A percentile compares a stretch with the other conserved stretches of the same genome.
phyloP scores from a whole-genome alignment of 2,888 invertebrate species.

The Acleris cristana region DNA sequence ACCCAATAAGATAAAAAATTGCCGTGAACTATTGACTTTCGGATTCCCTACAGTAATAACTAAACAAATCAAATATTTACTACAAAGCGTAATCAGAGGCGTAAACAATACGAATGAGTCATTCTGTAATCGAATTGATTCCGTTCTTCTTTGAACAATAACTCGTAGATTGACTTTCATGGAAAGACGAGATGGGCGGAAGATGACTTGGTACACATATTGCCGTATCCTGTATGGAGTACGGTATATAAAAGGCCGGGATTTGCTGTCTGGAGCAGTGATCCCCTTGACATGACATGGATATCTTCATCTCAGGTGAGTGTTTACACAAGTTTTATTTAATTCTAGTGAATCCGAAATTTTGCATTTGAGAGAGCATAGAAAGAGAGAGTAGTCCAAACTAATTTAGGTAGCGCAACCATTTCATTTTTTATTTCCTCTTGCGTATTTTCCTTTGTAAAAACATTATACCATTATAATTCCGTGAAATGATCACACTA shows the following conservation, averaged over 20 bases:
- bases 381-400: too few species aligned
- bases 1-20: too few species aligned
- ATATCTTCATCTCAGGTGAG: constrained; percentile 7
- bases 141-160: constrained; percentile 65
- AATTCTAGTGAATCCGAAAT: too few species aligned
- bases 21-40: too few species aligned
- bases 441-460: too few species aligned
- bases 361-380: too few species aligned
- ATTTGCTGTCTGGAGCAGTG: constrained; percentile 40
- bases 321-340: background rate
- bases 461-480: too few species aligned
- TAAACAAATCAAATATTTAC: background rate
- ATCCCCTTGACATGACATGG: constrained; percentile 27
- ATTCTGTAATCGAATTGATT: constrained; percentile 48
- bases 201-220: constrained; percentile 49
- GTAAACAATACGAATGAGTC: constrained; percentile 29
- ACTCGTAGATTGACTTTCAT: constrained; percentile 69
- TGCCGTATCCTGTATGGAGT: constrained; percentile 55
- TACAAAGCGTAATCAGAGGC: constrained; percentile 1
- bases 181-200: constrained; percentile 61
- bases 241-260: constrained; percentile 56
- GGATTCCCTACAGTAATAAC: background rate
- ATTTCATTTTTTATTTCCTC: too few species aligned
- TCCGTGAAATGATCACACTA: too few species aligned
- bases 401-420: too few species aligned